Conservation (phyloP, 2,797 vertebrate species). For the Fistularia commersonii region DNA sequence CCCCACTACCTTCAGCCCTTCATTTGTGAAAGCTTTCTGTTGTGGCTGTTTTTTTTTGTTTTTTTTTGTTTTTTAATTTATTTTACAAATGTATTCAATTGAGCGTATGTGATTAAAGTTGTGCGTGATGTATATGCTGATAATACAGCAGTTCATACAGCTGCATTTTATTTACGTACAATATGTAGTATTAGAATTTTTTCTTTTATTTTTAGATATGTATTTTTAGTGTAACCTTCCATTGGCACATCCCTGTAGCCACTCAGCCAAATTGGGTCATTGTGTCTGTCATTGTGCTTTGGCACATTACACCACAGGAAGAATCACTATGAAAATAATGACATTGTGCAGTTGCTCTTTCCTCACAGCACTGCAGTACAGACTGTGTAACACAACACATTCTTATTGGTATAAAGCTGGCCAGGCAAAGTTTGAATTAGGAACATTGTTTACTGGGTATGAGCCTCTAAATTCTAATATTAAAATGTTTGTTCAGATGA, state of each 20-base stretch:
- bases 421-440: slow-evolving; percentile 39
- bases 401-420: slow-evolving; percentile 9
- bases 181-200: slow-evolving; percentile 31
- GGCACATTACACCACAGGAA: slow-evolving; percentile 61
- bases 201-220: slow-evolving; percentile 37
- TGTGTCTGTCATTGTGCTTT: slow-evolving; percentile 51
- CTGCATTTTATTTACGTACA: slow-evolving; percentile 41
- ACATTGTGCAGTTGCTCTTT: slow-evolving; percentile 45
- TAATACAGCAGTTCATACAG: slow-evolving; percentile 47
- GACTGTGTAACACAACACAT: slow-evolving; percentile 10
- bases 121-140: slow-evolving; percentile 43
- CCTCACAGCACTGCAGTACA: slow-evolving; percentile 18
- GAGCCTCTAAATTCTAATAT: slow-evolving; percentile 55
- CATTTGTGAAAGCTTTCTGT: slow-evolving; percentile 69
- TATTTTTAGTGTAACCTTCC: slow-evolving; percentile 53
- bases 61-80: not conserved
- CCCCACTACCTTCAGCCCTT: slow-evolving; percentile 53
- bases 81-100: not conserved
- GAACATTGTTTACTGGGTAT: slow-evolving; percentile 34
- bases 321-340: slow-evolving; percentile 47
- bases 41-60: slow-evolving; percentile 44
- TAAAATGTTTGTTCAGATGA: slow-evolving; percentile 54
- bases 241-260: slow-evolving; percentile 38
- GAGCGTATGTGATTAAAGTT: slow-evolving; percentile 43
- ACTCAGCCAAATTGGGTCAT: slow-evolving; percentile 71